Conservation (phyloP, 2,797 vertebrate genomes). For the Rhynchotus rufescens region DNA sequence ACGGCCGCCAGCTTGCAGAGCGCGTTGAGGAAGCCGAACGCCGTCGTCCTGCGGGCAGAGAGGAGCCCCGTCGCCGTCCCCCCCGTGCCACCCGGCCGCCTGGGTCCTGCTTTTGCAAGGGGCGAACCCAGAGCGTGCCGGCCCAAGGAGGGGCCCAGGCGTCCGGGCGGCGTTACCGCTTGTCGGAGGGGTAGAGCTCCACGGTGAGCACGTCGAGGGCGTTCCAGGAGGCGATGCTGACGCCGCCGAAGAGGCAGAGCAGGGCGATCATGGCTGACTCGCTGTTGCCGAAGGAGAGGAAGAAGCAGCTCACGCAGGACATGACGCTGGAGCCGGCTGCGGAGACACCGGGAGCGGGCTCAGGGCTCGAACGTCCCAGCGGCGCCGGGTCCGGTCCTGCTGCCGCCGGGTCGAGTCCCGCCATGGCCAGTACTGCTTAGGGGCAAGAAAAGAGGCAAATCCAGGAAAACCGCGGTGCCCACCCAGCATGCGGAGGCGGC, state of each 20-base stretch:
- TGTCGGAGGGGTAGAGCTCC: slow-evolving; percentile 96
- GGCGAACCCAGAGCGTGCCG: background rate
- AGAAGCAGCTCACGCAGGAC: slow-evolving; percentile 97
- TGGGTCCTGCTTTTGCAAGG: too few species aligned
- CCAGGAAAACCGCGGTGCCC: background rate
- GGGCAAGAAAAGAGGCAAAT: too few species aligned
- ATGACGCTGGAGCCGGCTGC: slow-evolving; percentile 96
- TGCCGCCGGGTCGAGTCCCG: too few species aligned
- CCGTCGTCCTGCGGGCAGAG: slow-evolving; percentile 85
- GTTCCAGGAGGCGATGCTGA: slow-evolving; percentile 98
- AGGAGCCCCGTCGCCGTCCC: background rate
- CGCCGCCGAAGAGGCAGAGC: slow-evolving; percentile 95
- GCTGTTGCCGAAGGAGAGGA: slow-evolving; percentile 96
- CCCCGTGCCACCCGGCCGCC: background rate
- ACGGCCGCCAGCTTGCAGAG: slow-evolving; percentile 95
- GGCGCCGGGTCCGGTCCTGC: too few species aligned
- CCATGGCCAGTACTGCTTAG: too few species aligned
- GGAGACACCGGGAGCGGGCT: background rate
- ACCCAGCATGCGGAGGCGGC: slow-evolving; percentile 96
- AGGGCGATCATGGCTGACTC: slow-evolving; percentile 98
- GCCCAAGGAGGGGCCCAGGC: too few species aligned
- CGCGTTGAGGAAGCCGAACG: slow-evolving; percentile 96
- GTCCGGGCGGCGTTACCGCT: slow-evolving; percentile 82
- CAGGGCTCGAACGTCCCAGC: too few species aligned
- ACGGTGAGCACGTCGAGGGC: slow-evolving; percentile 95